A percentile compares a stretch with the other conserved stretches of the same genome.
These are phyloP conservation scores for Archips xylosteana DNA, from an alignment of 2,888 invertebrate species.

Conservation along the genomic window DNA sequence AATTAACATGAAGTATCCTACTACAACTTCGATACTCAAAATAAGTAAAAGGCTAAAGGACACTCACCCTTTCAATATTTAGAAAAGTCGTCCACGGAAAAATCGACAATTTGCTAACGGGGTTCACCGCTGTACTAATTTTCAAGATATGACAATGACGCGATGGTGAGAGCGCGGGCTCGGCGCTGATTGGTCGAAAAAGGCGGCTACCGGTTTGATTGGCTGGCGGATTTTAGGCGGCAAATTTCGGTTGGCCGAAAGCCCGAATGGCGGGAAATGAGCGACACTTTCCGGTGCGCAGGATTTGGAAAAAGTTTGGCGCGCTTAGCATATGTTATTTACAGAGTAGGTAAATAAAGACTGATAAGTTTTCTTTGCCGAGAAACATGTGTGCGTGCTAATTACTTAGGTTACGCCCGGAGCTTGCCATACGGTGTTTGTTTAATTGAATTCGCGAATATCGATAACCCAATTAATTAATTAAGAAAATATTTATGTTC, in stretches of 20 bases:
- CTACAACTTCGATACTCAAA: background rate
- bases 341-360: conserved; percentile 40
- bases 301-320: conserved; percentile 79
- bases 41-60: conserved; percentile 48
- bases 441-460: conserved; percentile 22
- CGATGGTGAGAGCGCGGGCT: conserved; percentile 84
- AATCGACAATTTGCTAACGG: conserved; percentile 81
- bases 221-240: conserved; percentile 77
- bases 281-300: conserved; percentile 77
- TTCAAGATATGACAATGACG: conserved; percentile 84
- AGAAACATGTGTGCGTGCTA: conserved; percentile 23
- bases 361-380: conserved; percentile 29
- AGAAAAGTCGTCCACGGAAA: conserved; percentile 72
- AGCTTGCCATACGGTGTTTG: conserved; percentile 17
- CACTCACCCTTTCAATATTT: conserved; percentile 70
- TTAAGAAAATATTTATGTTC: conserved; percentile 3
- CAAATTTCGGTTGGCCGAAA: conserved; percentile 84
- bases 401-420: background rate
- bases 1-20: conserved; percentile 11
- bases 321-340: conserved; percentile 66
- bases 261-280: conserved; percentile 82
- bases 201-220: conserved; percentile 78
- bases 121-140: conserved; percentile 84
- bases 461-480: conserved; percentile 4
- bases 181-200: conserved; percentile 77